phyloP scores from a whole-genome alignment of 2,888 invertebrate species.

The Acanthosepion esculentum region DNA sequence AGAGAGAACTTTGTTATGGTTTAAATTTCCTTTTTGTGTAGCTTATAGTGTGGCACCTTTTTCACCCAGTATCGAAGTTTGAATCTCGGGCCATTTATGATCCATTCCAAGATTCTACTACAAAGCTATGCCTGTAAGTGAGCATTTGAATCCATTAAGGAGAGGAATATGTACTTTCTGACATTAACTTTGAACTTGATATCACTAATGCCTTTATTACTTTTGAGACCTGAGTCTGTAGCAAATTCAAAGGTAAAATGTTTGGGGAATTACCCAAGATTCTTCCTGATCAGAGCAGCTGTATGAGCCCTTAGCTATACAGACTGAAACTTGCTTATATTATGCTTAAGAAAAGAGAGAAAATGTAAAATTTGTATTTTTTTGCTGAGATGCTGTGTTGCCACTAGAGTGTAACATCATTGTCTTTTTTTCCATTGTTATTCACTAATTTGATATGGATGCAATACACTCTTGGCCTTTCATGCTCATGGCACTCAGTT shows the following conservation, averaged over 20 bases:
- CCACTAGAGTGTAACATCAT: neutral
- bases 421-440: neutral
- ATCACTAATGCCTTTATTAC: neutral
- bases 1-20: too few relatives aligned
- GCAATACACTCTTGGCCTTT: neutral
- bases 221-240: neutral
- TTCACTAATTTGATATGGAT: neutral
- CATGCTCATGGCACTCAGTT: neutral
- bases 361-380: neutral
- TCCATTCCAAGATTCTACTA: neutral
- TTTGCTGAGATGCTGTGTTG: neutral
- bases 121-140: neutral
- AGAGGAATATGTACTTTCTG: neutral
- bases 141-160: neutral
- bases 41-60: too few relatives aligned
- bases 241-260: neutral
- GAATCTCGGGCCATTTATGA: neutral
- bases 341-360: neutral
- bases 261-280: slow-evolving; percentile 21
- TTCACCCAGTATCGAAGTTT: too few relatives aligned
- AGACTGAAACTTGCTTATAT: neutral
- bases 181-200: slow-evolving; percentile 6
- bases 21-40: too few relatives aligned
- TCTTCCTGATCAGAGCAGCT: slow-evolving; percentile 5
- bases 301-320: slow-evolving; percentile 6